Conservation (phyloP, 2,888 invertebrate species). For the Dryobotodes eremita region DNA sequence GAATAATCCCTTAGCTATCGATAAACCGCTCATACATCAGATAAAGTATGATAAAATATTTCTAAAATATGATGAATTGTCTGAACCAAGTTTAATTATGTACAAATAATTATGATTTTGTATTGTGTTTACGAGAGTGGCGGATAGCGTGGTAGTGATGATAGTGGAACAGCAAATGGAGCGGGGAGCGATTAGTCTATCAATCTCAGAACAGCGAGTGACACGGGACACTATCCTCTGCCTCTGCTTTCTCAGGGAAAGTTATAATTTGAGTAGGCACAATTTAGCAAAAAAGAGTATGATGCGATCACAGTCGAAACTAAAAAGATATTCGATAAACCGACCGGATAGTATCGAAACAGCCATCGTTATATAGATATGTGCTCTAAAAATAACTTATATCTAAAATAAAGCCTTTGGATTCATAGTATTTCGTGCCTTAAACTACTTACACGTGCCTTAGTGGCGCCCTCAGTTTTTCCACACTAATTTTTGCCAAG, state of each 20-base stretch:
- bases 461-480: no score
- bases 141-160: not conserved
- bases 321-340: no score
- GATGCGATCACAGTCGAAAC: no score
- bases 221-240: no score
- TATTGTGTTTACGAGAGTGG: not conserved
- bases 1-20: slow-evolving; percentile 72
- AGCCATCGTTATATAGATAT: no score
- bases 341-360: no score
- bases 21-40: slow-evolving; percentile 11
- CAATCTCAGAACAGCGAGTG: not conserved
- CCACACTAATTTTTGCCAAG: no score
- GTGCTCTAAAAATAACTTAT: no score
- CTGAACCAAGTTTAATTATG: not conserved
- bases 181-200: not conserved
- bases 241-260: not conserved
- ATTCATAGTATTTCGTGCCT: no score
- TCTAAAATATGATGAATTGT: slow-evolving; percentile 5
- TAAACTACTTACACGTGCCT: no score
- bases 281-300: no score
- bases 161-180: not conserved
- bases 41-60: slow-evolving; percentile 47
- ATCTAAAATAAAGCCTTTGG: no score
- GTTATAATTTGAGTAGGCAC: not conserved
- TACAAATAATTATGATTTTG: not conserved